These are phyloP conservation scores for Helleia helle DNA, from an alignment of 2,888 invertebrate species.

Conservation along the genomic window DNA sequence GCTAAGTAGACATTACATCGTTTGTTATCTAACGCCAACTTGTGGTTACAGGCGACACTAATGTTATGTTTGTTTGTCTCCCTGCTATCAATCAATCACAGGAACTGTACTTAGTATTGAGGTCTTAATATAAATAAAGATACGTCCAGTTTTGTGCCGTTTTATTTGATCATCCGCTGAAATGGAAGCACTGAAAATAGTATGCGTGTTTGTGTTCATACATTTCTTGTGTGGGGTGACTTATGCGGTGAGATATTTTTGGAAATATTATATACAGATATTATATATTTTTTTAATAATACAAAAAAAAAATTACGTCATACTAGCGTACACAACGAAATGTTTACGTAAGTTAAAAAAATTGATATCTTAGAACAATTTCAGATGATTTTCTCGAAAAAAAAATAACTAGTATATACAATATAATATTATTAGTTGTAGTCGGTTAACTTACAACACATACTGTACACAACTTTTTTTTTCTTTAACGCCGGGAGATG, in stretches of 20 bases:
- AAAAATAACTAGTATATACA: no score
- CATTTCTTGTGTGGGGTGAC: not conserved
- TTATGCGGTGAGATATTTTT: slow-evolving; percentile 11
- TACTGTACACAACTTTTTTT: no score
- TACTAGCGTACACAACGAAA: no score
- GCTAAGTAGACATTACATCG: not conserved
- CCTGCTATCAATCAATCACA: slow-evolving; percentile 36
- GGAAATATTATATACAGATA: no score
- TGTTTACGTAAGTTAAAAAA: no score
- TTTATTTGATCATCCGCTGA: not conserved
- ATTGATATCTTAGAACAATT: no score
- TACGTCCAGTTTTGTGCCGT: not conserved
- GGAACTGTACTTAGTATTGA: not conserved
- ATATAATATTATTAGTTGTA: no score
- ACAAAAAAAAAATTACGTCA: no score
- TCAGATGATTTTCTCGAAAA: no score
- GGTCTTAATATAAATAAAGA: not conserved
- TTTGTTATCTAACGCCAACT: slow-evolving; percentile 9
- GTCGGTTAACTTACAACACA: no score
- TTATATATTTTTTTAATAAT: not conserved
- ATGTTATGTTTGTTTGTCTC: slow-evolving; percentile 18
- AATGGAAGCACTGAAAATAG: slow-evolving; percentile 1
- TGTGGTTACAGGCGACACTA: slow-evolving; percentile 27
- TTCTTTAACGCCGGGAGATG: no score
- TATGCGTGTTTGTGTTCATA: slow-evolving; percentile 5